A percentile compares a stretch with the other conserved stretches of the same genome.
Evolutionary conservation across 2,797 vertebrate species (phyloP).

Genomic region (Myotis daubentonii): DNA sequence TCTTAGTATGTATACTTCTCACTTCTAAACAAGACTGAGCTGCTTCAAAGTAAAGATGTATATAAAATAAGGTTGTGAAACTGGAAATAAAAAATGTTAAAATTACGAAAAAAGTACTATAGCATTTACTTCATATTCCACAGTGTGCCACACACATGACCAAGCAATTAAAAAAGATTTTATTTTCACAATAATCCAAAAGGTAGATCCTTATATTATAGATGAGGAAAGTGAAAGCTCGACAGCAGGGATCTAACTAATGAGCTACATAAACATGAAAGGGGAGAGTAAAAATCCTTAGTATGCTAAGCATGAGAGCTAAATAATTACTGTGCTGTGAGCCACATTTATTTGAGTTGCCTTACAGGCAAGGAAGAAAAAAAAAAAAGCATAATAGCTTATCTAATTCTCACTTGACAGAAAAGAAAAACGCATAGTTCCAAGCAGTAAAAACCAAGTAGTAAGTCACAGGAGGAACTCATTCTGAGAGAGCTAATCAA

Average conservation of each 20-base stretch:
- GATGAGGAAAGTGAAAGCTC: background rate
- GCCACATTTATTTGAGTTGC: constrained; percentile 36
- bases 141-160: background rate
- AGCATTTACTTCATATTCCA: background rate
- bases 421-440: constrained; percentile 26
- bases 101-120: background rate
- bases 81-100: background rate
- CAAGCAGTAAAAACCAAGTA: background rate
- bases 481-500: constrained; percentile 21
- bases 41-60: background rate
- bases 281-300: constrained; percentile 8
- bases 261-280: background rate
- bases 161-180: background rate
- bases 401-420: constrained; percentile 30
- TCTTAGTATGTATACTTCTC: background rate
- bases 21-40: background rate
- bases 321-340: background rate
- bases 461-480: constrained; percentile 34
- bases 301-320: background rate
- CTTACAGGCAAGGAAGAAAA: constrained; percentile 7
- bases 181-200: constrained; percentile 34
- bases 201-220: background rate
- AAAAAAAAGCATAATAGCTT: constrained; percentile 27
- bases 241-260: background rate
- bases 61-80: background rate